Percentiles rank a stretch among this genome's conserved stretches.
phyloP scores from a whole-genome alignment of 2,888 invertebrate species.

The Mactromeris polynyma region DNA sequence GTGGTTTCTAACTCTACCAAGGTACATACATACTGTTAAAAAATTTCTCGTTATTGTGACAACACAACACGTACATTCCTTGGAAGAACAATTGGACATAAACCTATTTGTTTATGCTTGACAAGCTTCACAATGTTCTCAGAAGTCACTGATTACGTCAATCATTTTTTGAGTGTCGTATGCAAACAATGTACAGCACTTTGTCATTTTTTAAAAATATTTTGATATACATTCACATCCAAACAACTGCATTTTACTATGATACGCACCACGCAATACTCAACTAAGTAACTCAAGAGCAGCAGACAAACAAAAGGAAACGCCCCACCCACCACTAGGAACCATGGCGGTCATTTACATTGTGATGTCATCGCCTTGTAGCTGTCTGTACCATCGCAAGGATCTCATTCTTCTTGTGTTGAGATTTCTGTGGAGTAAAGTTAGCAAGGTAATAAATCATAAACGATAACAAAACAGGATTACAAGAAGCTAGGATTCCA shows the following conservation, averaged over 20 bases:
- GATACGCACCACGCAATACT: not conserved
- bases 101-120: too few relatives aligned
- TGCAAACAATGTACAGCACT: too few relatives aligned
- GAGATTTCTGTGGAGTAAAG: not conserved
- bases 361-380: not conserved
- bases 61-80: too few relatives aligned
- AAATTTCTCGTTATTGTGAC: too few relatives aligned
- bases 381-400: not conserved
- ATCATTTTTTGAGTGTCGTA: too few relatives aligned
- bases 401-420: not conserved
- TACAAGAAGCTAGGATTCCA: constrained; percentile 8
- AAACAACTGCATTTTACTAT: not conserved
- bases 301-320: not conserved
- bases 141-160: too few relatives aligned
- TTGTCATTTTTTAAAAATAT: too few relatives aligned
- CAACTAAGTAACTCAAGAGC: not conserved
- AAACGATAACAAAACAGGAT: constrained; percentile 8
- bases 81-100: too few relatives aligned
- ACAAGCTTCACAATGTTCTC: too few relatives aligned
- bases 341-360: not conserved
- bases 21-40: too few relatives aligned
- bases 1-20: too few relatives aligned
- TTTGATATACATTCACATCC: too few relatives aligned
- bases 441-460: constrained; percentile 5
- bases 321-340: not conserved